phyloP scores from a whole-genome alignment of 2,797 vertebrate species.

The Aulostomus chinensis region DNA sequence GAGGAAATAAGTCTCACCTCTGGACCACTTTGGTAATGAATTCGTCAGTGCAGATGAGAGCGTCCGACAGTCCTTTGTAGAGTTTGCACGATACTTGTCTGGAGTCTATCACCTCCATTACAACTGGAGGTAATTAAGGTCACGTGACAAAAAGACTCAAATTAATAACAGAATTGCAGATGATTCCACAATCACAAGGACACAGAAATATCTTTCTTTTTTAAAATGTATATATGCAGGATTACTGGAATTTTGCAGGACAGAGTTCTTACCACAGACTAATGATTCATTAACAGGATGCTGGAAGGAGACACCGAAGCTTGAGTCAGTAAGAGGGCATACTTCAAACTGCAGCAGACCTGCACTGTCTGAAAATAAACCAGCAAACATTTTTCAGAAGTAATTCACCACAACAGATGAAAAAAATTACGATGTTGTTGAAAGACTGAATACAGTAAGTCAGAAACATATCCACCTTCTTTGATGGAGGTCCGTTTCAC shows the following conservation, averaged over 20 bases:
- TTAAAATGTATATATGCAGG: not conserved
- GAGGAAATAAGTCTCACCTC: slow-evolving; percentile 77
- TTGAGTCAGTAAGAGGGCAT: slow-evolving; percentile 94
- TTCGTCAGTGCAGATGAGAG: slow-evolving; percentile 97
- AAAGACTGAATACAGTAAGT: not conserved
- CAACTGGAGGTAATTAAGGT: slow-evolving; percentile 78
- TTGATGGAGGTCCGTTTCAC: slow-evolving; percentile 92
- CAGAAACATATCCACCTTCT: slow-evolving; percentile 81
- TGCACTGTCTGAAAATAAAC: slow-evolving; percentile 84
- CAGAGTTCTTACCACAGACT: slow-evolving; percentile 90
- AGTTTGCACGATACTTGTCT: slow-evolving; percentile 95
- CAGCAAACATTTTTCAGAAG: not conserved
- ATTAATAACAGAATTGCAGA: not conserved
- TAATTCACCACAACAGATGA: not conserved
- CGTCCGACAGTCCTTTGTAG: slow-evolving; percentile 96
- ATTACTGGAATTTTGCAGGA: not conserved
- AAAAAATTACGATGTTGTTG: not conserved
- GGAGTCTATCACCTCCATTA: slow-evolving; percentile 98
- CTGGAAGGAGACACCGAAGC: slow-evolving; percentile 97
- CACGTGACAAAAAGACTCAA: not conserved
- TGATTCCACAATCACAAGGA: not conserved
- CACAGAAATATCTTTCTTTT: not conserved
- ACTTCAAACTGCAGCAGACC: slow-evolving; percentile 98
- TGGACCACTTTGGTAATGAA: slow-evolving; percentile 99
- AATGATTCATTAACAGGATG: slow-evolving; percentile 98